Base-by-base conservation (phyloP, 2,888 invertebrate genomes). In the Pachliopta kotzebuea region DNA sequence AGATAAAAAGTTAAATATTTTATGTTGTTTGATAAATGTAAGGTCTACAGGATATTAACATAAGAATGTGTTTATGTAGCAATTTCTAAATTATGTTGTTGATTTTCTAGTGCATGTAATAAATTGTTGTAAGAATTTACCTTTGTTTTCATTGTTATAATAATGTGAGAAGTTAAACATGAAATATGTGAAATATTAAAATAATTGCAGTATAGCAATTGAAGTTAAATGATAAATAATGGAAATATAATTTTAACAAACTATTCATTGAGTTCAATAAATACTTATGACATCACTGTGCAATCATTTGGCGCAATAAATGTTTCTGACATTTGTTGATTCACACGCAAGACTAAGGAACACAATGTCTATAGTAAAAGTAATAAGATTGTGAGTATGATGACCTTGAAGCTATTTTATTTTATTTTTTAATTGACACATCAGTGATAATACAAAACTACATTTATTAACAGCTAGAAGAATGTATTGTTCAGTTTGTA, bases 231-330 rank as follows among this genome's bases (percentile, higher is more conserved):
- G 45, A 45, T 7, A n/a, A 37, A n/a, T n/a, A 45, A 45, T 45
- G 7, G 45, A 45, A 4, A 45, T 18, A n/a, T 45, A 18, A 45
- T 45, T 45, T 18, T 45, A 45, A 45, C 6, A 45, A 45, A 45
- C 45, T n/a, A 4, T 45, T 45, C 18, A 45, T n/a, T n/a, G n/a
- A 45, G 45, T 45, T 45, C 45, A n/a, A 45, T 45, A 45, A 45
- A 45, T 80, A 74, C 67, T 78, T 76, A 60, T 60, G 60, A 60
- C 54, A 54, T 60, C 53, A 60, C 14, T 54, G 26, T 37, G 29
- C 53, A 53, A 52, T 31, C 52, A 42, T 31, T 37, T 60, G 1
- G 20, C 23, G 37, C 42, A 31, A 23, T 60, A 54, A 60, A 54
- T 60, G 53, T 52, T 26, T 17, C 20, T 31, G 52, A 60, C 31